Percentiles rank a stretch among this genome's conserved stretches.
Conservation (phyloP, 2,888 invertebrate species). For the Marronus borbonicus region DNA sequence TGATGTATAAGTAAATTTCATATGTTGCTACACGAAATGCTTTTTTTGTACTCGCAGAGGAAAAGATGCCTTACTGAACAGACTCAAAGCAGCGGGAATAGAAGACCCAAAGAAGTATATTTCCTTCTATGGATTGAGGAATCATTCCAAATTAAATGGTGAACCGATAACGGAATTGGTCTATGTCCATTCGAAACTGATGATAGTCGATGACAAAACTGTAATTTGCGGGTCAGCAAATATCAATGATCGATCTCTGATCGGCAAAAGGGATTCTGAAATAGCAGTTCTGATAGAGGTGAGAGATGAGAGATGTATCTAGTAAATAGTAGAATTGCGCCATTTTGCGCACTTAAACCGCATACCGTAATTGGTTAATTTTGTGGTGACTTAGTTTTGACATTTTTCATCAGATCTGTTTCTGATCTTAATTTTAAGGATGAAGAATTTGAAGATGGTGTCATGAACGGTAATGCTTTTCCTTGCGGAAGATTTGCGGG, state of each 20-base stretch:
- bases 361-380: too few relatives aligned
- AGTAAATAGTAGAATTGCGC: background rate
- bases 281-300: slow-evolving; percentile 91
- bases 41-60: slow-evolving; percentile 74
- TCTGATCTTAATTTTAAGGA: slow-evolving; percentile 73
- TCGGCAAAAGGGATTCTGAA: slow-evolving; percentile 96
- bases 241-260: slow-evolving; percentile 96
- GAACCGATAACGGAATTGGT: slow-evolving; percentile 93
- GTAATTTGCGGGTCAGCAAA: slow-evolving; percentile 98
- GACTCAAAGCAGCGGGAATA: slow-evolving; percentile 84
- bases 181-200: slow-evolving; percentile 97
- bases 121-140: slow-evolving; percentile 91
- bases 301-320: slow-evolving; percentile 62
- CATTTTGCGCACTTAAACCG: too few relatives aligned
- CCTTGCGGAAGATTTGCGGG: slow-evolving; percentile 91
- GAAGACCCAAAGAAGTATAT: slow-evolving; percentile 89
- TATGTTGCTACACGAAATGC: too few relatives aligned
- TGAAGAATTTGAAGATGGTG: slow-evolving; percentile 83
- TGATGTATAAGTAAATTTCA: background rate
- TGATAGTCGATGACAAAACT: slow-evolving; percentile 93
- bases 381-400: too few relatives aligned
- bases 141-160: slow-evolving; percentile 83
- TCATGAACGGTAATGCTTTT: slow-evolving; percentile 87
- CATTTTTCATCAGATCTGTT: background rate
- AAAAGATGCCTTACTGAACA: slow-evolving; percentile 85